Evolutionary conservation across 2,113 vertebrate genomes (phyloP).

Genomic region (Formicarius rufipectus): DNA sequence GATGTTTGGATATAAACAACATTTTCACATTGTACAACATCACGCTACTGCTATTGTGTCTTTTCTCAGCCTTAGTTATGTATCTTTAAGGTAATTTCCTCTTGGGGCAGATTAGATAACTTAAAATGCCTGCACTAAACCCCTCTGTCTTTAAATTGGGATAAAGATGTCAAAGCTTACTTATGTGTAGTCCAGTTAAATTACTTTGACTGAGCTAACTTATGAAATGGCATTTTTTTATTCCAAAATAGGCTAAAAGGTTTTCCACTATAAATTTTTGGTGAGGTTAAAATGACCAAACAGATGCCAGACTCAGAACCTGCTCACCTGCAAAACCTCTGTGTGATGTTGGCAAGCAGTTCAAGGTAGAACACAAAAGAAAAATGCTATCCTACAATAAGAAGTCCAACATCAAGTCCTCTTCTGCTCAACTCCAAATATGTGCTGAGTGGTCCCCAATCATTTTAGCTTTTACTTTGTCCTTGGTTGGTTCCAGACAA

Average conservation of each 20-base stretch:
- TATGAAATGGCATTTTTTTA: not conserved
- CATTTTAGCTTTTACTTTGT: not conserved
- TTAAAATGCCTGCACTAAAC: not conserved
- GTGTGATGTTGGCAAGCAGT: not conserved
- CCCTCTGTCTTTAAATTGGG: not conserved
- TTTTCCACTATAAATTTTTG: not conserved
- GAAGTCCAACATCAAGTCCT: not conserved
- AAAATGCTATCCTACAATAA: not conserved
- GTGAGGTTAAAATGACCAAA: not conserved
- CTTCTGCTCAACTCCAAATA: not conserved
- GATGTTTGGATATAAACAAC: constrained; percentile 45
- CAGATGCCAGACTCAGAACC: not conserved
- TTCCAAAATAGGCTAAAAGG: not conserved
- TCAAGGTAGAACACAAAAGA: not conserved
- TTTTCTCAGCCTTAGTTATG: not conserved
- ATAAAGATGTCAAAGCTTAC: not conserved
- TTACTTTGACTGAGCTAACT: not conserved
- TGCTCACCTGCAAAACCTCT: not conserved
- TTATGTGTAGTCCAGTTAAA: not conserved
- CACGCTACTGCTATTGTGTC: not conserved
- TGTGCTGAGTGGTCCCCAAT: not conserved
- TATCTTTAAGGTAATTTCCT: not conserved
- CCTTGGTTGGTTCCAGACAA: not conserved
- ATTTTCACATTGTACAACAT: not conserved
- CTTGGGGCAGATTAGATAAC: not conserved